phyloP scores from a whole-genome alignment of 2,797 vertebrate species.

The Ctenopoma kingsleyae region DNA sequence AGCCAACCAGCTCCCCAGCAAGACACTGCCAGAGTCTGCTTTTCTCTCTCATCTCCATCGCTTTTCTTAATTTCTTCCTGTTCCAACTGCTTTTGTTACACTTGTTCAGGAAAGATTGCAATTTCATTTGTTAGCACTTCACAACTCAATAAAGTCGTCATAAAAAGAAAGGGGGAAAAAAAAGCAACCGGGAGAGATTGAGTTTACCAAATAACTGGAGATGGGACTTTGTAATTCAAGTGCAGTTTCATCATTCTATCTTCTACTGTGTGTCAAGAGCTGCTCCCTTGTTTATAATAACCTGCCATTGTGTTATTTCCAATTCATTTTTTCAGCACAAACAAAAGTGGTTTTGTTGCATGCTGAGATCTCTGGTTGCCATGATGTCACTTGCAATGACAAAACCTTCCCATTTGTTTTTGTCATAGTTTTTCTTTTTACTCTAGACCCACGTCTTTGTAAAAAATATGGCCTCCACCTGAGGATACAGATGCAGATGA shows the following conservation, averaged over 20 bases:
- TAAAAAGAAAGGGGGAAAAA: background rate
- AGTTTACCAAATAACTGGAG: constrained; percentile 65
- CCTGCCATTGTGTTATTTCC: constrained; percentile 73
- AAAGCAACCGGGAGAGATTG: constrained; percentile 21
- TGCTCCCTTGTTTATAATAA: constrained; percentile 73
- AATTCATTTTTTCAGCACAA: constrained; percentile 46
- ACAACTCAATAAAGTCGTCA: constrained; percentile 52
- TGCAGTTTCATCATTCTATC: constrained; percentile 62
- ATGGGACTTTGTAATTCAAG: constrained; percentile 66
- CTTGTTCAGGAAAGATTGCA: constrained; percentile 56
- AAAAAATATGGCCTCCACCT: constrained; percentile 46
- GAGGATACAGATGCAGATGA: constrained; percentile 56
- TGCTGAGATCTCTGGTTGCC: constrained; percentile 36
- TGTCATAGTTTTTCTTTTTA: background rate
- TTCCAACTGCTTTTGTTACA: constrained; percentile 47
- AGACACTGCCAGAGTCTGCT: constrained; percentile 27
- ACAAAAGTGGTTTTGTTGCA: constrained; percentile 61
- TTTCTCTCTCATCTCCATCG: constrained; percentile 32
- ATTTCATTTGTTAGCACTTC: constrained; percentile 62
- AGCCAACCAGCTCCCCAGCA: constrained; percentile 52
- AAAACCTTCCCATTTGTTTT: constrained; percentile 44
- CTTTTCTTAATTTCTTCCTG: constrained; percentile 51
- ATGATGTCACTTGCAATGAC: constrained; percentile 53
- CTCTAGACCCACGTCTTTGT: constrained; percentile 3
- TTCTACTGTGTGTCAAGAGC: constrained; percentile 59